phyloP scores from a whole-genome alignment of 2,113 vertebrate genomes.

The Laticauda laticaudata region DNA sequence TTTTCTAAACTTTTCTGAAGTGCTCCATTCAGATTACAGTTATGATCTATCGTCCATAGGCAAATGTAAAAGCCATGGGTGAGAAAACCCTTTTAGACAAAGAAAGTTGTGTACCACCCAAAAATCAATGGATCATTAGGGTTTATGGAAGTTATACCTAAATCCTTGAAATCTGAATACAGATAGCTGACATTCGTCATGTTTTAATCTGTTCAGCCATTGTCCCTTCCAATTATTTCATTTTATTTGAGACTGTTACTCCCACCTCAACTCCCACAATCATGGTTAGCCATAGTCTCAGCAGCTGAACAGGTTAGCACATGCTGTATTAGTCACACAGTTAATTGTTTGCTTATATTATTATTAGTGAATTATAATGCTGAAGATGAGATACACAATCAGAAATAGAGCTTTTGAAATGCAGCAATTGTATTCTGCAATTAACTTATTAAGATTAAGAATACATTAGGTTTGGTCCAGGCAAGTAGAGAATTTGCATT shows the following conservation, averaged over 20 bases:
- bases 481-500: neutral
- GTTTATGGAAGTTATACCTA: neutral
- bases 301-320: neutral
- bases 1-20: neutral
- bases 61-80: neutral
- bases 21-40: neutral
- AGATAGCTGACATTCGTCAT: neutral
- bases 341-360: conserved; percentile 12
- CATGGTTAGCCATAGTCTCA: neutral
- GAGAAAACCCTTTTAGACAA: neutral
- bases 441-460: neutral
- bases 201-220: neutral
- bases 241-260: neutral
- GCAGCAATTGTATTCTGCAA: neutral
- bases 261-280: too few relatives aligned
- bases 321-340: neutral
- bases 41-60: neutral
- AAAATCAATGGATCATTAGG: neutral
- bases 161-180: neutral
- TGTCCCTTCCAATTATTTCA: neutral
- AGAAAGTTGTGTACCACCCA: neutral
- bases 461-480: neutral
- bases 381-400: neutral
- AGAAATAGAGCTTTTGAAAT: neutral
- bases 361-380: conserved; percentile 11